Evolutionary conservation across 2,888 invertebrate species (phyloP).

Genomic region (Rhamnusium bicolor): DNA sequence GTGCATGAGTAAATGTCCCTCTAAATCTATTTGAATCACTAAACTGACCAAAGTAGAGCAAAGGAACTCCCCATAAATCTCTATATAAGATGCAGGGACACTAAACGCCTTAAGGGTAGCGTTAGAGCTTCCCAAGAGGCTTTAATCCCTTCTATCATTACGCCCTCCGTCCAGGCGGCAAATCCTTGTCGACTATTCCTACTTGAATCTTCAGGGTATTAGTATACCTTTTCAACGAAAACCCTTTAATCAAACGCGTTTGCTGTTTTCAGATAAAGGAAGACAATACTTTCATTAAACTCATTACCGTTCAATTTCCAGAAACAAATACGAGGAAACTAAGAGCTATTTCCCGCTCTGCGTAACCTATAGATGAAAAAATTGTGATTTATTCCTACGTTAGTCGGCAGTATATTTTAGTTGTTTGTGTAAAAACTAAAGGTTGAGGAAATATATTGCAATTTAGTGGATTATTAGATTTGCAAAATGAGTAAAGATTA

Average conservation of each 20-base stretch:
- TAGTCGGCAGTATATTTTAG: neutral
- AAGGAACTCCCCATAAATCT: slow-evolving; percentile 63
- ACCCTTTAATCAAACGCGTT: slow-evolving; percentile 26
- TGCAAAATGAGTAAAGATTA: no score
- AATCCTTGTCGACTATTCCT: slow-evolving; percentile 58
- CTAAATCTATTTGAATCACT: slow-evolving; percentile 55
- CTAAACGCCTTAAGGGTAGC: slow-evolving; percentile 62
- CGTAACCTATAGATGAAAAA: neutral
- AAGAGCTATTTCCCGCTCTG: neutral
- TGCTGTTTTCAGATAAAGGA: slow-evolving; percentile 22
- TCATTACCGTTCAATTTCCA: slow-evolving; percentile 29
- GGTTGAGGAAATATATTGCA: no score
- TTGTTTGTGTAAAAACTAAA: neutral
- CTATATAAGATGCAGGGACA: slow-evolving; percentile 65
- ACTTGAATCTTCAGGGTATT: slow-evolving; percentile 52
- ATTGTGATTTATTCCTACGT: neutral
- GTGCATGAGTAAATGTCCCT: slow-evolving; percentile 11
- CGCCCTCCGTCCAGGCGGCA: slow-evolving; percentile 56
- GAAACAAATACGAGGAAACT: neutral
- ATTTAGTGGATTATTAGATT: no score
- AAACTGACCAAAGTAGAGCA: slow-evolving; percentile 58
- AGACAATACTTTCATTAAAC: slow-evolving; percentile 35
- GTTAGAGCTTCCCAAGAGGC: slow-evolving; percentile 59
- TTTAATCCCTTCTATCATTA: slow-evolving; percentile 66
- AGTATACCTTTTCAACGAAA: slow-evolving; percentile 41